phyloP scores from a whole-genome alignment of 1,140 invertebrate species.

The Lycorma delicatula region DNA sequence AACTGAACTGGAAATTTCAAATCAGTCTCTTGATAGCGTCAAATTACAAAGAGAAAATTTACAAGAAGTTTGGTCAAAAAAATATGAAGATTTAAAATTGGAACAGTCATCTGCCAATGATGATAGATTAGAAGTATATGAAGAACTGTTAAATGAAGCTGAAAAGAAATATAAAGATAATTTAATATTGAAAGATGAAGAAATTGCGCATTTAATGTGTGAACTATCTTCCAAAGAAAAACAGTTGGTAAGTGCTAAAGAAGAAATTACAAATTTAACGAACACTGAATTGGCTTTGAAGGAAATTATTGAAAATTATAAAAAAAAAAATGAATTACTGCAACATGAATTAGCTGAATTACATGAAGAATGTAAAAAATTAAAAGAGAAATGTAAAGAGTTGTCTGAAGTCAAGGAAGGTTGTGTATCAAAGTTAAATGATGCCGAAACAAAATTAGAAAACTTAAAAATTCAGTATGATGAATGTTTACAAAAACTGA shows the following conservation, averaged over 20 bases:
- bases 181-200: conserved; percentile 19
- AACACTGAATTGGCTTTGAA: too few relatives aligned
- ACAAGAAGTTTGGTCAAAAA: conserved; percentile 36
- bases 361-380: too few relatives aligned
- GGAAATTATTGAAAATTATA: too few relatives aligned
- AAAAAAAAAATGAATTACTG: too few relatives aligned
- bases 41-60: conserved; percentile 35
- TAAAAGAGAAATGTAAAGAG: too few relatives aligned
- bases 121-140: conserved; percentile 13
- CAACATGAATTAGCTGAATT: too few relatives aligned
- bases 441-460: too few relatives aligned
- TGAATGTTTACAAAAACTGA: too few relatives aligned
- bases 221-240: conserved; percentile 12
- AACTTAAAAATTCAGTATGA: too few relatives aligned
- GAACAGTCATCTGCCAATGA: conserved; percentile 16
- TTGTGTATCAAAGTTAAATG: too few relatives aligned
- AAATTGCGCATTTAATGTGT: conserved; percentile 18
- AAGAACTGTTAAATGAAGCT: not conserved
- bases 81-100: conserved; percentile 18
- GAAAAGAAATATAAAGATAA: conserved; percentile 13
- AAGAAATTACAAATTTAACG: too few relatives aligned
- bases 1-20: conserved; percentile 39
- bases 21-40: not conserved
- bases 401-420: too few relatives aligned
- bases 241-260: not conserved